Base-by-base conservation (phyloP, 2,113 vertebrate species). In the Syrmaticus mikado region DNA sequence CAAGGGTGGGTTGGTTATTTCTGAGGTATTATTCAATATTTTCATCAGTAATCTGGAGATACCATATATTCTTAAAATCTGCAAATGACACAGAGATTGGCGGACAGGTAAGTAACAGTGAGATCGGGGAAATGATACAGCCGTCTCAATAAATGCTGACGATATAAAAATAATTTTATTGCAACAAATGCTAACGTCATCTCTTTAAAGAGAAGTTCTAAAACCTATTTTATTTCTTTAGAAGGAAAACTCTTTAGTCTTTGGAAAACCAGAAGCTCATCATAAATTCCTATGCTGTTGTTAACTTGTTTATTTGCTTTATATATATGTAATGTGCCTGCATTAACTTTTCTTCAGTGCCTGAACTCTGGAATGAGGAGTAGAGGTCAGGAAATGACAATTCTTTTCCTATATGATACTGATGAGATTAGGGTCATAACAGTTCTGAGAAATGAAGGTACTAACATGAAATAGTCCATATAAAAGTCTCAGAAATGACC, bases 21-120 rank as follows among this genome's bases (percentile, higher is more conserved):
- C n/a, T 71, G 20, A 6, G 61, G 36, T 52, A 71, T 71, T 71
- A 75, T 79, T 93, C 38, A 92, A 92, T 94, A 86, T 90, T 83
- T 95, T 86, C 36, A 83, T 94, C 83, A 90, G 88, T 93, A n/a
- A 70, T 41, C 25, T 81, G 55, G 32, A 88, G 83, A 61, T 88
- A 93, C 77, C 76, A 81, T 83, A 25, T 93, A 64, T 32, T 81
- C 28, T 32, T 85, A 60, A 93, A 92, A 67, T 83, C 43, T 88
- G 17, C n/a, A 88, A 60, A 48, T 68, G 43, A 14, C 2, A 2
- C 18, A 78, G 53, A 75, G 57, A 83, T 36, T 84, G 72, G 73
- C 43, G 43, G 32, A 9, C 19, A 81, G 11, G 13, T 83, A 80
- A 57, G 10, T 76, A 74, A 43, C 34, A 38, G 60, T 62, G 18